Evolutionary conservation across 2,113 vertebrate species (phyloP).

Genomic region (Ailurus styani): DNA sequence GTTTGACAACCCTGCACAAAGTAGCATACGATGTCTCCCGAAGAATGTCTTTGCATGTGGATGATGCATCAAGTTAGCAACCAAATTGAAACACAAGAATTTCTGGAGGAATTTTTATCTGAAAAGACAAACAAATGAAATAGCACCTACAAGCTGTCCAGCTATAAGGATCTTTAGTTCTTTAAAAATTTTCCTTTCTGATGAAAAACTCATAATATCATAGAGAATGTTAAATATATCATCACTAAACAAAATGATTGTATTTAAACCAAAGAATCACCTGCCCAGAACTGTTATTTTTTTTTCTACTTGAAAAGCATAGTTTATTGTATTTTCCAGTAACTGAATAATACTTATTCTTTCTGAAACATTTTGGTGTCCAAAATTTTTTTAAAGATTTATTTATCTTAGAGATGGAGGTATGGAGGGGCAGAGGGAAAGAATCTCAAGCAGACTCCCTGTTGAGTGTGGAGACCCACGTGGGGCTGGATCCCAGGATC

Average conservation of each 20-base stretch:
- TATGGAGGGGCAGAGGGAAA: neutral
- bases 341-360: neutral
- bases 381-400: neutral
- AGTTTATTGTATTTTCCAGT: slow-evolving; percentile 7
- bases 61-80: neutral
- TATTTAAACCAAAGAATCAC: slow-evolving; percentile 24
- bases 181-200: slow-evolving; percentile 33
- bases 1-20: slow-evolving; percentile 22
- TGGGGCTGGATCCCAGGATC: neutral
- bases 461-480: neutral
- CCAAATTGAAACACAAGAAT: neutral
- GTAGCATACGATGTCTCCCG: neutral
- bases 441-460: neutral
- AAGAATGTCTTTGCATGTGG: slow-evolving; percentile 40
- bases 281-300: slow-evolving; percentile 11
- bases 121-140: slow-evolving; percentile 56
- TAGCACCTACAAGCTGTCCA: neutral
- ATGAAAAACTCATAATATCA: slow-evolving; percentile 15
- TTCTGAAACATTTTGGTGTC: neutral
- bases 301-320: neutral
- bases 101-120: slow-evolving; percentile 32
- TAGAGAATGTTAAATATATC: slow-evolving; percentile 5
- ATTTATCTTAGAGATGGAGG: neutral
- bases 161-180: slow-evolving; percentile 41
- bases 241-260: slow-evolving; percentile 46